Base-by-base conservation (phyloP, 2,888 invertebrate species). In the Chironomus riparius region DNA sequence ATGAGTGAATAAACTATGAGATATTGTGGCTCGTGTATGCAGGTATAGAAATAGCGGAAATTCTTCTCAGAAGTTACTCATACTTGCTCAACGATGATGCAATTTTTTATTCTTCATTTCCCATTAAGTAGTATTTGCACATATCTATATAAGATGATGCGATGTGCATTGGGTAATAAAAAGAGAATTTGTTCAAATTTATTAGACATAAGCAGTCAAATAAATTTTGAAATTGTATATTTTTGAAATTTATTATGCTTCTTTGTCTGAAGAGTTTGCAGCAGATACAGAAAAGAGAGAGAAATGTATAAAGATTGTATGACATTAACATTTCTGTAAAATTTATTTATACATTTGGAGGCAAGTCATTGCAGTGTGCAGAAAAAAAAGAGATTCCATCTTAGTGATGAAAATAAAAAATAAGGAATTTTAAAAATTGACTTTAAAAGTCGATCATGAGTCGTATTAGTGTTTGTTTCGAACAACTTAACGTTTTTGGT, bases 161-260 rank as follows among this genome's bases (percentile, higher is more conserved):
- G 18, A 56, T 56, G n/a, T 56, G 56, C 56, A 56, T 18, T 56
- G 56, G 56, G 56, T 18, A 56, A 56, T 56, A 56, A 56, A 56
- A 56, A 15, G 18, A 56, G 56, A 56, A 56, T 56, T 18, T 56
- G n/a, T 50, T 50, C 15, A 68, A 68, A 68, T 68, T 68, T 68
- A 68, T 68, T 68, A 68, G 68, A 68, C 68, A 38, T 28, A 18
- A 28, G 68, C 28, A 38, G 68, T 68, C 68, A 68, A 38, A 68
- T 68, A 68, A 68, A 68, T 68, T 68, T 68, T 38, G 47, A 68
- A 38, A 68, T 68, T 68, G 68, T 68, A 68, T 28, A 68, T 38
- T 68, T 28, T 47, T 68, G 18, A 38, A 38, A 68, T 68, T 68
- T 68, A 38, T 68, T 68, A 38, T 68, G 13, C 15, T 68, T 28